Conservation (phyloP, 2,888 invertebrate genomes). For the Cryptophagus acutangulus region DNA sequence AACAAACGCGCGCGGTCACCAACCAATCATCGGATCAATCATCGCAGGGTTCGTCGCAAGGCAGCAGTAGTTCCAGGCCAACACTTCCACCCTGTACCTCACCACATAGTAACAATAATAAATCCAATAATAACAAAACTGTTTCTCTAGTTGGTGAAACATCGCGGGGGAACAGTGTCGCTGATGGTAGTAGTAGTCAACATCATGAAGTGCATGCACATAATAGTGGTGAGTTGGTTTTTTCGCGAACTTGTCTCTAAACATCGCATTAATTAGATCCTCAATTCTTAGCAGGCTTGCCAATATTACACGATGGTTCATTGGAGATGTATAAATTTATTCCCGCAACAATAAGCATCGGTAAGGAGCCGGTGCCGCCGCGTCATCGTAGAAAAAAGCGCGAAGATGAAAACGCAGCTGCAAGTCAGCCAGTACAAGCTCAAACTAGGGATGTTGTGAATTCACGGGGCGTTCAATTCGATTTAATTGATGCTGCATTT, state of each 20-base stretch:
- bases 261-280: neutral
- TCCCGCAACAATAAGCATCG: conserved; percentile 24
- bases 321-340: conserved; percentile 33
- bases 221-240: conserved; percentile 28
- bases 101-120: conserved; percentile 4
- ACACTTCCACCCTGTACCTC: conserved; percentile 12
- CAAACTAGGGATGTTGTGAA: conserved; percentile 27
- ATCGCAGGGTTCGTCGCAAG: conserved; percentile 12
- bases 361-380: conserved; percentile 46
- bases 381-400: conserved; percentile 46
- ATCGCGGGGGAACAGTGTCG: no score
- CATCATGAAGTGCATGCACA: conserved; percentile 30
- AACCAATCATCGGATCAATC: conserved; percentile 7
- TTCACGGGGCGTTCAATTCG: conserved; percentile 61
- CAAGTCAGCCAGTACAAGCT: conserved; percentile 23
- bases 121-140: neutral
- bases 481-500: conserved; percentile 73
- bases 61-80: conserved; percentile 20
- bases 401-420: conserved; percentile 25
- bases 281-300: conserved; percentile 24
- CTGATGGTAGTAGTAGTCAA: conserved; percentile 16
- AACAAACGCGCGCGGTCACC: conserved; percentile 37
- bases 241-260: neutral
- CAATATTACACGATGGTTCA: conserved; percentile 28
- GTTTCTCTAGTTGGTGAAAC: no score